Base-by-base conservation (phyloP, 2,888 invertebrate genomes). In the Seira ritae region DNA sequence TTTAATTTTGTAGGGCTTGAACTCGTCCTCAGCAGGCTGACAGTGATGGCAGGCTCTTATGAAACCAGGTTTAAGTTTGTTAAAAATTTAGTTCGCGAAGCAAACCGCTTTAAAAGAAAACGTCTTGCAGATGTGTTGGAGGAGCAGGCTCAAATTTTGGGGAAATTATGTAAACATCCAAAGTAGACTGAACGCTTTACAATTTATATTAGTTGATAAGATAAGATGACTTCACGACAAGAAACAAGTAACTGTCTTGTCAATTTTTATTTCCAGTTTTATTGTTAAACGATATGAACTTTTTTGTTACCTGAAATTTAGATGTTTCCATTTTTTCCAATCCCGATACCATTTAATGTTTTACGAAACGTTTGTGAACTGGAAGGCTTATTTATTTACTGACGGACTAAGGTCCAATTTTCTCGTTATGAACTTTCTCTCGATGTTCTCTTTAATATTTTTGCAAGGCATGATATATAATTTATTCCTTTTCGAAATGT, bases 31-130 rank as follows among this genome's bases (percentile, higher is more conserved):
- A 69, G 76, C 12, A 84, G 88, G 24, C 67, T 89, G 23, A 81
- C 86, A n/a, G 71, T 83, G 67, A 76, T 89, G 42, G 83, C 84
- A 67, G 89, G 89, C 24, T 85, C 88, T 15, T 84, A 85, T 60
- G 83, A 84, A 19, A 88, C 87, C 60, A 87, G 86, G 80, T 82
- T 84, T 73, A 86, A 87, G 17, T 88, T 89, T 82, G 79, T 89
- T 50, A 86, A 85, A 80, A 75, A 79, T 24, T 84, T 89, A 78
- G 87, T 85, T 66, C 86, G 81, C 66, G 96, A 96, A 92, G 94
- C 95, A 67, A 91, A 95, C 89, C 92, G 96, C 89, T 96, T 96
- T 91, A 96, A 96, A 90, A 92, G 95, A 89, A 94, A 94, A 90
- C 93, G 93, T 88, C 92, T 96, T 86, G 95, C 94, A 37, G 92